Percentiles rank a stretch among this genome's conserved stretches.
phyloP scores from a whole-genome alignment of 2,797 vertebrate species.

The Alcedo quadribrachys region DNA sequence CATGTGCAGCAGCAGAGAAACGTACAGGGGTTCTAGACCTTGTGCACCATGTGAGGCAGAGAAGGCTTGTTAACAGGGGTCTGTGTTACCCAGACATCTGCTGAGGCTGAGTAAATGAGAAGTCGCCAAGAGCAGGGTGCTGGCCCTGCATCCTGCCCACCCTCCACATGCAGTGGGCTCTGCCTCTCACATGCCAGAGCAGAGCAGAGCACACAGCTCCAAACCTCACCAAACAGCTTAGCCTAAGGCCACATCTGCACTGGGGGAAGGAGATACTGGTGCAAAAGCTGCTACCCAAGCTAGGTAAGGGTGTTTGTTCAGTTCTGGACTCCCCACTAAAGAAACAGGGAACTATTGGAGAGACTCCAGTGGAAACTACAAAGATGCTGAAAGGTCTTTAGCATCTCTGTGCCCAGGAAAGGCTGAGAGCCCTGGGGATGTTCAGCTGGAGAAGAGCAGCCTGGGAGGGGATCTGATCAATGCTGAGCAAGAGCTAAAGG shows the following conservation, averaged over 20 bases:
- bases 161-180: not conserved
- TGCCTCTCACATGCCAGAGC: rapidly evolving
- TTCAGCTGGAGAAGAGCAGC: not conserved
- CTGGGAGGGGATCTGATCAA: not conserved
- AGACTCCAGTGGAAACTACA: not conserved
- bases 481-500: not conserved
- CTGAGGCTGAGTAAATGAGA: not conserved
- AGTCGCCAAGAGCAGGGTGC: not conserved
- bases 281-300: not conserved
- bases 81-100: not conserved
- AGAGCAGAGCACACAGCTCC: not conserved
- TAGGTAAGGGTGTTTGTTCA: not conserved
- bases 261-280: not conserved
- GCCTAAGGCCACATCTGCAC: not conserved
- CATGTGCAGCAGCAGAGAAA: constrained; percentile 12
- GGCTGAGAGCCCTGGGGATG: not conserved
- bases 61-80: not conserved
- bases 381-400: not conserved
- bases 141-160: not conserved
- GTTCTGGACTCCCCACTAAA: not conserved
- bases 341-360: not conserved
- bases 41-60: not conserved
- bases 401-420: not conserved
- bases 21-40: not conserved
- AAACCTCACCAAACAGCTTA: not conserved